Evolutionary conservation across 2,113 vertebrate species (phyloP), one percentile per base, ranked within the genome.

Genomic region (Calidris pugnax): DNA sequence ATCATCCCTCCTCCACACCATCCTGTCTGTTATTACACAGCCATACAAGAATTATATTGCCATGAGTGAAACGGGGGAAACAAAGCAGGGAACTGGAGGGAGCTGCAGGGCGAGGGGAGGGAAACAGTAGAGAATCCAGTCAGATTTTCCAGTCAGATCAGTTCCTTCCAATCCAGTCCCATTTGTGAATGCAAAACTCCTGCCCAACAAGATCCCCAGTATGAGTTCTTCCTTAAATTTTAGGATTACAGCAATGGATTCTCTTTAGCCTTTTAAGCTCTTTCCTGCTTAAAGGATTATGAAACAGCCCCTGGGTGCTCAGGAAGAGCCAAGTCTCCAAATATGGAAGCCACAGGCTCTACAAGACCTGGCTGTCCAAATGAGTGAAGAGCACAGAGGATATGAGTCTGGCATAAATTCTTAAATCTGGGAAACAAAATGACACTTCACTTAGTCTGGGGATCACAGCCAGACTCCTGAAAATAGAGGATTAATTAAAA

Each of bases 271-370:
- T 85, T 89, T 87, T 87, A 96, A 96, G 81, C 77, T 82, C 89
- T 30, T 85, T 93, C 53, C 93, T 85, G 66, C 87, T 96, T 96
- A 96, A 89, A 73, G 87, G 94, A 96, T 97, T 97, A 96, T 21
- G 66, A 68, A 95, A 73, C 48, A 87, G 71, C 32, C 22, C 53
- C 77, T 32, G 23, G 30, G 47, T 66, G 53, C 81, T 87, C 66
- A 73, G 80, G 87, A 95, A 26, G 35, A 87, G 45, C 23, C 35
- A 87, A 43, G 27, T 53, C 66, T 87, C 62, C 87, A 87, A 72
- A 85, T 6, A 66, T 0, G 14, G 77, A 93, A 92, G 21, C 63
- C 83, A 77, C 17, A 45, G 59, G 22, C 55, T 84, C 89, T 71
- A 35, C 15, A 69, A 62, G 17, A 88, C 41, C 57, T 73, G 75